A percentile compares a stretch with the other conserved stretches of the same genome.
Conservation (phyloP, 2,888 invertebrate species). For the Argynnis bischoffii region DNA sequence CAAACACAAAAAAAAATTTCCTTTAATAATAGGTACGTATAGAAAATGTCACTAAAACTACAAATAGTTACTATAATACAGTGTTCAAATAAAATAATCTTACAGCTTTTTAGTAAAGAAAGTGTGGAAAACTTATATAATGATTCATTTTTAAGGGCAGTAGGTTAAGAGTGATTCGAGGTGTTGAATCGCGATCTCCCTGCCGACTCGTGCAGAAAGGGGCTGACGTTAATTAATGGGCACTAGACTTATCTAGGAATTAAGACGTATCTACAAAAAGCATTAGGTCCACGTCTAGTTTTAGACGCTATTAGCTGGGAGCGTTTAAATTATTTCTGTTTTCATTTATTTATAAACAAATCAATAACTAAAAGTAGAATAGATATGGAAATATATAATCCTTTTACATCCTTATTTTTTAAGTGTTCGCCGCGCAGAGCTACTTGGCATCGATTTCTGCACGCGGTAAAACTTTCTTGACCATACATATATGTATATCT, state of each 20-base stretch:
- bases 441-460: too few relatives aligned
- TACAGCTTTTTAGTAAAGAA: neutral
- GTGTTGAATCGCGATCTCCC: slow-evolving; percentile 35
- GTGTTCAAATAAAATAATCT: too few relatives aligned
- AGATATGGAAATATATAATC: too few relatives aligned
- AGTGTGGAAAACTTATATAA: slow-evolving; percentile 18
- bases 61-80: too few relatives aligned
- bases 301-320: slow-evolving; percentile 6
- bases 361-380: neutral
- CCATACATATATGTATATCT: too few relatives aligned
- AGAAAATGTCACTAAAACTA: too few relatives aligned
- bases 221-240: slow-evolving; percentile 40
- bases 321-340: neutral
- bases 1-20: too few relatives aligned
- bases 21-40: too few relatives aligned
- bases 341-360: neutral
- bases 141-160: slow-evolving; percentile 30
- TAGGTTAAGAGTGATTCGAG: slow-evolving; percentile 40
- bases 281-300: slow-evolving; percentile 30
- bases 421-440: too few relatives aligned
- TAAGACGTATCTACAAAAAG: slow-evolving; percentile 39
- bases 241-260: slow-evolving; percentile 39
- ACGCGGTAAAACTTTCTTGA: too few relatives aligned
- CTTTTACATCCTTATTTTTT: too few relatives aligned
- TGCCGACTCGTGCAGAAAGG: slow-evolving; percentile 32